Conservation (phyloP, 2,888 invertebrate species). For the Smittia sp. region DNA sequence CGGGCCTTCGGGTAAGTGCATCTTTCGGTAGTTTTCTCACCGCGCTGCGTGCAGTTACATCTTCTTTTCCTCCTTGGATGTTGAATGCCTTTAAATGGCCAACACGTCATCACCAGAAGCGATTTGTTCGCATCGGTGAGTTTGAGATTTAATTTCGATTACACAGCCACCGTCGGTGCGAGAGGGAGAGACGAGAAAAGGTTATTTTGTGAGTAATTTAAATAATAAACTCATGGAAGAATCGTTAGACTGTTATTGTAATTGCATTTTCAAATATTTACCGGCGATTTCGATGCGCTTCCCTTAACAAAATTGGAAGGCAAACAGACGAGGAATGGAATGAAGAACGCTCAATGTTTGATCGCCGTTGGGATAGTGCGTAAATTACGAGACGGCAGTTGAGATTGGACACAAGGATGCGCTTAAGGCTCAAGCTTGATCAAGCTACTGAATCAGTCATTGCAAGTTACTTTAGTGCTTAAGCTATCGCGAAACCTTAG, state of each 20-base stretch:
- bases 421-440: no score
- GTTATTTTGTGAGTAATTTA: not conserved
- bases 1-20: constrained; percentile 15
- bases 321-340: constrained; percentile 19
- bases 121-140: constrained; percentile 7
- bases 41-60: not conserved
- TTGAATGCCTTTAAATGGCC: not conserved
- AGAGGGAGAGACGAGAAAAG: no score
- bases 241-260: not conserved
- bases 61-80: constrained; percentile 1
- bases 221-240: constrained; percentile 12
- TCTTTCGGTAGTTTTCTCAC: constrained; percentile 3
- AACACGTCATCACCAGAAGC: not conserved
- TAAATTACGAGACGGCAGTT: not conserved
- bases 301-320: constrained; percentile 27
- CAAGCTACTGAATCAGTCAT: no score
- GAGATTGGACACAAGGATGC: no score
- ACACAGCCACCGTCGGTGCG: no score
- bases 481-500: no score
- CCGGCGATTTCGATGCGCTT: constrained; percentile 21
- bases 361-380: not conserved
- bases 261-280: constrained; percentile 34
- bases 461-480: no score
- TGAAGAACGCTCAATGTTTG: not conserved
- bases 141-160: constrained; percentile 13